These are phyloP conservation scores for Philhelius pedissequus DNA, from an alignment of 2,888 invertebrate genomes.

Conservation along the genomic window DNA sequence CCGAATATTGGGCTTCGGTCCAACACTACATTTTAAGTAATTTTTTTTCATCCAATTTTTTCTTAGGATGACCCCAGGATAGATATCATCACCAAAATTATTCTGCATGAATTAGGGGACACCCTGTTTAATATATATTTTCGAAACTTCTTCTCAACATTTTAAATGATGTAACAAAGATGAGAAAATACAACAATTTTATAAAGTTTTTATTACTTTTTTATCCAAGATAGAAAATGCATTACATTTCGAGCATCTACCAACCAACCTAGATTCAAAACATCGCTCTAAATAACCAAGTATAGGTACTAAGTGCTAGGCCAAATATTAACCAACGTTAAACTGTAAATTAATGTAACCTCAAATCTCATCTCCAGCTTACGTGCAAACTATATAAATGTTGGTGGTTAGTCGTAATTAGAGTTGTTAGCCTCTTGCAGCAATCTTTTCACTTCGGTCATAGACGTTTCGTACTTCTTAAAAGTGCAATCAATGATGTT, in stretches of 20 bases:
- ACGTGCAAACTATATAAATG: background rate
- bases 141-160: too few relatives aligned
- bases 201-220: too few relatives aligned
- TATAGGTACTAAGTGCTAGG: background rate
- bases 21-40: too few relatives aligned
- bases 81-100: too few relatives aligned
- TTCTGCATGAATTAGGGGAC: too few relatives aligned
- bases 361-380: background rate
- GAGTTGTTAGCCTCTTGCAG: background rate
- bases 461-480: background rate
- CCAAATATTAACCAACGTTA: background rate
- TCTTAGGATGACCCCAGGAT: too few relatives aligned
- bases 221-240: too few relatives aligned
- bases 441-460: background rate
- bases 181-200: too few relatives aligned
- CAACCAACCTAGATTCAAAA: background rate
- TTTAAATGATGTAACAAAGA: too few relatives aligned
- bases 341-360: conserved; percentile 12
- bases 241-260: background rate
- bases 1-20: too few relatives aligned
- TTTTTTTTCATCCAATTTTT: too few relatives aligned
- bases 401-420: conserved; percentile 2
- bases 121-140: too few relatives aligned
- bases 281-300: background rate
- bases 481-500: conserved; percentile 18